Evolutionary conservation across 1,140 invertebrate species (phyloP), one percentile per base, ranked within the genome.

Genomic region (Drosophila suzukii): DNA sequence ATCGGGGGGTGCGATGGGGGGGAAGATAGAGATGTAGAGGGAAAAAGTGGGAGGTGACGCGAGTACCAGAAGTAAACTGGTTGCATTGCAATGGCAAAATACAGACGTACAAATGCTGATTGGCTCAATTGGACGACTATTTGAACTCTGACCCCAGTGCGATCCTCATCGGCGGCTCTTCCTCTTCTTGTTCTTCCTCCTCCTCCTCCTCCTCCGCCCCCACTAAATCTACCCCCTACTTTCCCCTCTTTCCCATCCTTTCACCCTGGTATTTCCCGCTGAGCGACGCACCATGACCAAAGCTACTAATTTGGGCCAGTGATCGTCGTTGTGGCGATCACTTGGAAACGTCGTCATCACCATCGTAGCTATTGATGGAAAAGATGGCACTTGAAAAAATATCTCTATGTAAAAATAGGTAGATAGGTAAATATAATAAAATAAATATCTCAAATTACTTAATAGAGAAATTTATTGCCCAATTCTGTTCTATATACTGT

Each of bases 71-170:
- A 43, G 44, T 36, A 27, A 34, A 36, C 54, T 49, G 50, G 13
- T 55, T 70, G 67, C 67, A 71, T 41, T 71, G 67, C 67, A 70
- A 71, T 71, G 67, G 56, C 44, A 41, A 70, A 49, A 70, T 41
- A 70, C 51, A 72, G 67, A 71, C 38, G 68, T 71, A 71, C 46
- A 34, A 24, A 75, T 75, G 83, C 90, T 90, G 88, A 90, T 90
- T 90, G 88, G 88, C 88, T 90, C 83, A 91, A 90, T 90, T 90
- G 88, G 84, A 75, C 88, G 83, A 88, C 84, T 90, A 91, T 90
- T 90, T 90, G 88, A 90, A 90, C 88, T 90, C 77, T 90, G 88
- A 90, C 75, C 88, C 57, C 67, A 43, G 39, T 56, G 51, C 82
- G 65, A 67, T 82, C 54, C 56, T 71, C 65, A 56, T 60, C 39